Evolutionary conservation across 2,797 vertebrate species (phyloP).

Genomic region (Falco columbarius): DNA sequence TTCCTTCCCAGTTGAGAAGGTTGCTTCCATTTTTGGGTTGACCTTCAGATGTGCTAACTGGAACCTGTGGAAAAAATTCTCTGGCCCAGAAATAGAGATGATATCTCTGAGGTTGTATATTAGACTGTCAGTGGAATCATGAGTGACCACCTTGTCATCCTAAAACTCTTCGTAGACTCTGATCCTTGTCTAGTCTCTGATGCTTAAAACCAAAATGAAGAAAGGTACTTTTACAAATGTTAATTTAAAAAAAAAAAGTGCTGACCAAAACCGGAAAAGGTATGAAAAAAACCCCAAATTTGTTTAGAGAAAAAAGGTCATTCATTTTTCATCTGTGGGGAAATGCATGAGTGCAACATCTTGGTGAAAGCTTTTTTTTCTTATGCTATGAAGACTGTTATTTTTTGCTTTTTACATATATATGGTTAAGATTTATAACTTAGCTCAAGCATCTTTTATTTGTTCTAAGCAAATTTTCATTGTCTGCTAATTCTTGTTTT

Average conservation of each 20-base stretch:
- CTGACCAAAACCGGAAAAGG: not conserved
- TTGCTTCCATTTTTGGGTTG: not conserved
- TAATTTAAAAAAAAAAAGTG: not conserved
- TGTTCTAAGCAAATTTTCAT: not conserved
- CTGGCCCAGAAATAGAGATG: not conserved
- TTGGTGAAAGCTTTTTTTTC: not conserved
- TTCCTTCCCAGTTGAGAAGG: not conserved
- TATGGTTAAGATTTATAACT: not conserved
- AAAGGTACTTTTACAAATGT: not conserved
- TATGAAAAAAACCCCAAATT: not conserved
- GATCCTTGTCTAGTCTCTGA: not conserved
- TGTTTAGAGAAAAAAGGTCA: not conserved
- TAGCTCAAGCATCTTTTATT: not conserved
- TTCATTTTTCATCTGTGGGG: not conserved
- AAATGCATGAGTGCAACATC: not conserved
- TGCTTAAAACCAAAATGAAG: not conserved
- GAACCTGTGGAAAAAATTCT: not conserved
- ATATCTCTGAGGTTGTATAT: not conserved
- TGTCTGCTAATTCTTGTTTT: not conserved
- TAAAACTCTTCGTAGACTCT: not conserved
- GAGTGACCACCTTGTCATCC: not conserved
- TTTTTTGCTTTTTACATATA: not conserved
- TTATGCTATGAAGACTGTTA: not conserved
- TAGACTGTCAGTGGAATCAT: not conserved
- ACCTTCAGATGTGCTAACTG: not conserved